A percentile compares a stretch with the other conserved stretches of the same genome.
Evolutionary conservation across 2,113 vertebrate species (phyloP).

Genomic region (Sapayoa aenigma): DNA sequence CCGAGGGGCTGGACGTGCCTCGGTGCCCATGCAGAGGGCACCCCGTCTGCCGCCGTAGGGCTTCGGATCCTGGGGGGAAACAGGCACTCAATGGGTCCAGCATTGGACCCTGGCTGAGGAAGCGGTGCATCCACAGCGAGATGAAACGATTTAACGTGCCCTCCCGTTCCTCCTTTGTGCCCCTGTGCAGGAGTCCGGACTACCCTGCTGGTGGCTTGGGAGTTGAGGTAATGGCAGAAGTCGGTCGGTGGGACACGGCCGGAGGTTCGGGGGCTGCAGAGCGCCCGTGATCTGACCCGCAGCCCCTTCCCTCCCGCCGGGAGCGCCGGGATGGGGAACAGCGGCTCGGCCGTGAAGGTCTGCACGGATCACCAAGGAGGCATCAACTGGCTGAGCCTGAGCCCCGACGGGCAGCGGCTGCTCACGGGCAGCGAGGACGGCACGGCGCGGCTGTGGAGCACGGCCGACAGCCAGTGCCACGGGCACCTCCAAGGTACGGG

Average conservation of each 20-base stretch:
- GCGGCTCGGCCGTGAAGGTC: slow-evolving; percentile 75
- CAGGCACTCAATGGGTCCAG: accelerated
- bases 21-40: accelerated
- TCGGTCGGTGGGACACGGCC: not conserved
- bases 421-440: slow-evolving; percentile 82
- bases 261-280: not conserved
- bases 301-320: not conserved
- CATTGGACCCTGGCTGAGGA: not conserved
- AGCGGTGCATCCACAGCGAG: not conserved
- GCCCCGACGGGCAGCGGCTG: slow-evolving; percentile 79
- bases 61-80: not conserved
- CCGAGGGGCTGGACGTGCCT: not conserved
- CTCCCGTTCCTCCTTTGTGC: not conserved
- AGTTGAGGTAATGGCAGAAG: slow-evolving; percentile 1
- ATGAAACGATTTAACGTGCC: not conserved
- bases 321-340: slow-evolving; percentile 71
- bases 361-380: slow-evolving; percentile 79
- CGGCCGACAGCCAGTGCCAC: slow-evolving; percentile 75
- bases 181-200: not conserved
- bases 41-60: accelerated
- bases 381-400: slow-evolving; percentile 84
- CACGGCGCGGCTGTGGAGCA: slow-evolving; percentile 80
- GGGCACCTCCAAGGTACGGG: slow-evolving; percentile 76
- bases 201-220: not conserved
- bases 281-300: not conserved